Percentiles rank a stretch among this genome's conserved stretches.
Evolutionary conservation across 2,113 vertebrate species (phyloP).

Genomic region (Actenoides lindsayi): DNA sequence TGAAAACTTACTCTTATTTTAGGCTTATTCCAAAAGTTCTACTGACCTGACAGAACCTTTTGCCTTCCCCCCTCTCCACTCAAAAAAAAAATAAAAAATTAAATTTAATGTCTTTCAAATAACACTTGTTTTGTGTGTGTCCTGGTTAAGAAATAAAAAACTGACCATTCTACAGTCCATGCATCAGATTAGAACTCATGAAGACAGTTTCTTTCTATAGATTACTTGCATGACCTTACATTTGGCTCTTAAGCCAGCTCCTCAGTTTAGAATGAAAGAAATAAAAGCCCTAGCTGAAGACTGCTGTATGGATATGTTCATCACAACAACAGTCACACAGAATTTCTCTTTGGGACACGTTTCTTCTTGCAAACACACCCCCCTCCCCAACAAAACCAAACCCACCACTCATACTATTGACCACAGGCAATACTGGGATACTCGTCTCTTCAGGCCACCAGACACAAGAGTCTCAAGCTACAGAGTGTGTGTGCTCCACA

Average conservation of each 20-base stretch:
- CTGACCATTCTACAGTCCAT: not conserved
- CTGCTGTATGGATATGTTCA: not conserved
- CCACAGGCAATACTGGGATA: not conserved
- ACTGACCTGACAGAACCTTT: not conserved
- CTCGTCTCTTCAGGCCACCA: not conserved
- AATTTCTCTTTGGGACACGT: not conserved
- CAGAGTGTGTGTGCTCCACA: fast-evolving
- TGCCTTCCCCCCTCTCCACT: not conserved
- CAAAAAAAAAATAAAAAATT: not conserved
- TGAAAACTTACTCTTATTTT: not conserved
- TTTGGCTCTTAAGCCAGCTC: not conserved
- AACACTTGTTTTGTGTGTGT: not conserved
- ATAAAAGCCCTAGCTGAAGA: not conserved
- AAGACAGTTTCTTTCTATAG: not conserved
- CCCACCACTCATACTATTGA: not conserved
- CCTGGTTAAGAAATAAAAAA: not conserved
- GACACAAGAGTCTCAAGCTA: not conserved
- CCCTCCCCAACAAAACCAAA: not conserved
- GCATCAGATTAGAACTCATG: not conserved
- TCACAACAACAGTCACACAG: no score
- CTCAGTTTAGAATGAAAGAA: not conserved
- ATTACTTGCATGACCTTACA: not conserved
- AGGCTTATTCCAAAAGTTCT: not conserved
- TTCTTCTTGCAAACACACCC: not conserved
- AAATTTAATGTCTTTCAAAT: not conserved